A percentile compares a stretch with the other conserved stretches of the same genome.
These are phyloP conservation scores for Arrhopalites spinosus DNA, from an alignment of 2,888 invertebrate species.

Conservation along the genomic window DNA sequence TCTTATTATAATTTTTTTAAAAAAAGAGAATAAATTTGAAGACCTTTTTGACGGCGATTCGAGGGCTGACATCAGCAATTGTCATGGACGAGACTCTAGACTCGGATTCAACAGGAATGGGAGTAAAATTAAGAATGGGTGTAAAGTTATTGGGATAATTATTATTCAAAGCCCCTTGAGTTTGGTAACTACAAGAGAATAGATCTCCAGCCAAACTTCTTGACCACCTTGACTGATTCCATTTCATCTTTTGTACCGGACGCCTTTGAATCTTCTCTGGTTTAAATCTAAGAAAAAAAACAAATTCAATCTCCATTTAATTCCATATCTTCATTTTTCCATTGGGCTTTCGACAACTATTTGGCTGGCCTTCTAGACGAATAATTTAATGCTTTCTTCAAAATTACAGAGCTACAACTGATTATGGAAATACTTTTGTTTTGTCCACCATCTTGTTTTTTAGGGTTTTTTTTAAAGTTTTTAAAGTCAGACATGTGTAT, in stretches of 20 bases:
- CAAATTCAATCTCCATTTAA: neutral
- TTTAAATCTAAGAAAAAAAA: conserved; percentile 49
- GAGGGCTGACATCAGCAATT: conserved; percentile 61
- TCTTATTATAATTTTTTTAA: too few relatives aligned
- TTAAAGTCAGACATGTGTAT: too few relatives aligned
- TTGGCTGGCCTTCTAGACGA: neutral
- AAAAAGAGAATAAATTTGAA: neutral
- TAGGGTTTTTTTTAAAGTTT: too few relatives aligned
- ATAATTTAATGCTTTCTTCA: too few relatives aligned
- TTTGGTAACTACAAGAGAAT: conserved; percentile 47
- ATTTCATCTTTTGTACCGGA: conserved; percentile 52
- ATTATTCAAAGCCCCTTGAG: conserved; percentile 34
- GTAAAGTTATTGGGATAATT: conserved; percentile 43
- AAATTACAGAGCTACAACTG: too few relatives aligned
- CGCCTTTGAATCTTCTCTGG: conserved; percentile 53
- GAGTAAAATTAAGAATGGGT: conserved; percentile 33
- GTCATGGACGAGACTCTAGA: conserved; percentile 57
- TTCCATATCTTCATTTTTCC: neutral
- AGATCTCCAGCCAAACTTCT: conserved; percentile 52
- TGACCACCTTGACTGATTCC: conserved; percentile 41
- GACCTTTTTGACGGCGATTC: conserved; percentile 62
- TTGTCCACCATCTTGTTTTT: too few relatives aligned
- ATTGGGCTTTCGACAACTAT: neutral
- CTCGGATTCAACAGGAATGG: conserved; percentile 51
- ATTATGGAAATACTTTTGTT: too few relatives aligned